These are phyloP conservation scores for Lagothrix lagotricha DNA, from an alignment of 2,797 vertebrate genomes.

Conservation along the genomic window DNA sequence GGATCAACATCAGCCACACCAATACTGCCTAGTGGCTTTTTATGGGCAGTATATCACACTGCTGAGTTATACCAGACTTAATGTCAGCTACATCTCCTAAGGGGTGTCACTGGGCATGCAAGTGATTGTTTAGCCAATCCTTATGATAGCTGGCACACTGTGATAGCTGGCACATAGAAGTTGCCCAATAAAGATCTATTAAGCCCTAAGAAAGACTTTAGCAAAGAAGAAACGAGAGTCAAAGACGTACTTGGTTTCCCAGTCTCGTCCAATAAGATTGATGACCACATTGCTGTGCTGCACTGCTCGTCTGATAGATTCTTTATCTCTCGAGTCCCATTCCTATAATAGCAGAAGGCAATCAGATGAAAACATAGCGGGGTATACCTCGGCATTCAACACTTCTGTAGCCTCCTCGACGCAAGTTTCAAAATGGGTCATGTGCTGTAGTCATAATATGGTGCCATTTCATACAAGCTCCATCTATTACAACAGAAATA, in stretches of 20 bases:
- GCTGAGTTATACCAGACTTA: neutral
- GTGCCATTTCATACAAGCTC: neutral
- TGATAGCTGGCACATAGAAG: neutral
- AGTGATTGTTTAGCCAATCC: neutral
- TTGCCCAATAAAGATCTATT: neutral
- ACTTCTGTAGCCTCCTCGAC: neutral
- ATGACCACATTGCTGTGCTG: slow-evolving; percentile 95
- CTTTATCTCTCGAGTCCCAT: slow-evolving; percentile 92
- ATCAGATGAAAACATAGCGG: neutral
- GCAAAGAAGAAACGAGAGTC: neutral
- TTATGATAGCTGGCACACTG: neutral
- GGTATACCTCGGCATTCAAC: neutral
- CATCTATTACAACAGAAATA: neutral
- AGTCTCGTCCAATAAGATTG: slow-evolving; percentile 95
- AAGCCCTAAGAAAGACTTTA: neutral
- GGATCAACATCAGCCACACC: neutral
- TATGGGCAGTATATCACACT: too few species aligned
- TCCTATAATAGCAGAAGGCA: slow-evolving; percentile 87
- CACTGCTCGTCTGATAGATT: slow-evolving; percentile 91
- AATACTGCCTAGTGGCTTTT: neutral
- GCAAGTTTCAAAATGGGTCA: neutral
- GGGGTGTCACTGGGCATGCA: neutral
- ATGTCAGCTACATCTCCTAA: neutral
- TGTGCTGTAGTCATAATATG: neutral
- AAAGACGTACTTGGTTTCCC: slow-evolving; percentile 93